Conservation (phyloP, 2,113 vertebrate species). For the Sceloporus tristichus region DNA sequence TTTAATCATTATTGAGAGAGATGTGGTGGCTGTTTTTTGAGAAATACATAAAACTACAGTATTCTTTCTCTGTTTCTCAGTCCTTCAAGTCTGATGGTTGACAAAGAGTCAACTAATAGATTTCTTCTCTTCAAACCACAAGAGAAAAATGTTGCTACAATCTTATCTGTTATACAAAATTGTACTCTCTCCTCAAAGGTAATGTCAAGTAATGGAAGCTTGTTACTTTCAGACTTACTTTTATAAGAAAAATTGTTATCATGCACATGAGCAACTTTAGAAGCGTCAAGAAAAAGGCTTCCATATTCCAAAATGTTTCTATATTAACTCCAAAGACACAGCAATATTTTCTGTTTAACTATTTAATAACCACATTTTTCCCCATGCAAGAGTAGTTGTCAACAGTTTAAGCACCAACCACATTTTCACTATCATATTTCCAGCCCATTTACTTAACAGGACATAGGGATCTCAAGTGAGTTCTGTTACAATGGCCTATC, state of each 20-base stretch:
- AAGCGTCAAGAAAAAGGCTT: conserved; percentile 28
- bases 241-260: conserved; percentile 42
- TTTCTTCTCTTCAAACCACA: conserved; percentile 54
- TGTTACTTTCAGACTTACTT: conserved; percentile 31
- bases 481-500: conserved; percentile 24
- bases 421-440: conserved; percentile 13
- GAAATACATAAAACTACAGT: conserved; percentile 52
- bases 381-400: background rate
- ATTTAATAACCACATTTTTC: background rate
- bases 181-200: conserved; percentile 17
- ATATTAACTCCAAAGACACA: conserved; percentile 42
- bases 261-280: conserved; percentile 28
- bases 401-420: background rate
- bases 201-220: conserved; percentile 42
- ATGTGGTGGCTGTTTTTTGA: conserved; percentile 57
- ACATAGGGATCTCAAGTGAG: conserved; percentile 20
- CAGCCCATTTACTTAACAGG: background rate
- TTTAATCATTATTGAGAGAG: conserved; percentile 67
- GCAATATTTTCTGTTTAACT: conserved; percentile 13
- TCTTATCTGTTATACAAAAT: conserved; percentile 48
- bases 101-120: conserved; percentile 56
- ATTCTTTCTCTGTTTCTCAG: conserved; percentile 48
- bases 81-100: conserved; percentile 64
- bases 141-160: conserved; percentile 1
- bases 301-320: conserved; percentile 26